Evolutionary conservation across 2,888 invertebrate species (phyloP), one percentile per base, ranked within the genome.

Genomic region (Dicycla oo): DNA sequence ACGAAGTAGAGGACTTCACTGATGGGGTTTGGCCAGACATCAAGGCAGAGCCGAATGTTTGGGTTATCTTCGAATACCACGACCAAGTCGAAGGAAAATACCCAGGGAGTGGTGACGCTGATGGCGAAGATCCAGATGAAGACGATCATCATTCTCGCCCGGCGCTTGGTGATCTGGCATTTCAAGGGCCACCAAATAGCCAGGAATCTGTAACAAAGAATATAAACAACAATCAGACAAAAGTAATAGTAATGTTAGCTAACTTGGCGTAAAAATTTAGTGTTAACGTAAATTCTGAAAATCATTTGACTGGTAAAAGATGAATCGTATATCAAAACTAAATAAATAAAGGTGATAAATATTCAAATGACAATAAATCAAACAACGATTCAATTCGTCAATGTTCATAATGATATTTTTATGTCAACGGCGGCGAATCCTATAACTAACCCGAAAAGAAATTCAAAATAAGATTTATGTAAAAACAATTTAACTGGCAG

Each of bases 171-270:
- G 94, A 99, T 98, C 93, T 99, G 98, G 90, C 98, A 97, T 90
- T 98, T 98, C 88, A 99, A 93, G 3, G 99, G 98, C 97, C 98
- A 99, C 98, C 99, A 99, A 88, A 99, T 99, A 60, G 99, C 99
- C 85, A 99, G 97, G 92, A 99, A 99, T 96, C 99, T 99, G 97
- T 26, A 97, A 97, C 96, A 94, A 94, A 82, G 86, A 81, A 88
- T 18, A 30, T 15, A 10, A 88, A 30, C 10, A 2, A 71, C 43
- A 73, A 34, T 45, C 6, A 34, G 6, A 34, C 34, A 34, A 34
- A 34, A 4, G 34, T 34, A 34, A 34, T 34, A 34, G 34, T 34
- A 2, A 34, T 34, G 34, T 34, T 34, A 34, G 2, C 34, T 34
- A 34, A 34, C 34, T 34, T 34, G 34, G 2, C 34, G 6, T 34